Conservation (phyloP, 2,888 invertebrate genomes). For the Ferdinandea cuprea region DNA sequence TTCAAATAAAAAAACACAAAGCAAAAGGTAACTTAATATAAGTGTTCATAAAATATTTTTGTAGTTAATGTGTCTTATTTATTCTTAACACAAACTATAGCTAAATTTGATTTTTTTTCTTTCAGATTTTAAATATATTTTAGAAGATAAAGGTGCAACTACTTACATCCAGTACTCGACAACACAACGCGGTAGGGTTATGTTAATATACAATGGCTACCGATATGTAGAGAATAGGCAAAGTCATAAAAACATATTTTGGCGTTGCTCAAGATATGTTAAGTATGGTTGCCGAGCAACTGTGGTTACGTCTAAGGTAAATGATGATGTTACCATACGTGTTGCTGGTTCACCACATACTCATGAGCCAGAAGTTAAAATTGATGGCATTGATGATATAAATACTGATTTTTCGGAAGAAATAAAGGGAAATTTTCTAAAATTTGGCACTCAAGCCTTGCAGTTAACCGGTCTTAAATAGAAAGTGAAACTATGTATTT, state of each 20-base stretch:
- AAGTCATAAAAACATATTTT: slow-evolving; percentile 82
- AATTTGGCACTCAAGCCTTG: slow-evolving; percentile 75
- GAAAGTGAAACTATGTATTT: slow-evolving; percentile 1
- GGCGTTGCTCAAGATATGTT: slow-evolving; percentile 83
- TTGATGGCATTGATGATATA: slow-evolving; percentile 79
- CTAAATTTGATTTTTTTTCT: slow-evolving; percentile 21
- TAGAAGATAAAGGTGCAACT: slow-evolving; percentile 79
- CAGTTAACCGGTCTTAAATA: slow-evolving; percentile 76
- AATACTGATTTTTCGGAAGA: slow-evolving; percentile 80
- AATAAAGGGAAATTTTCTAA: slow-evolving; percentile 76
- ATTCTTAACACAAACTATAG: not conserved
- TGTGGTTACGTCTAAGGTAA: slow-evolving; percentile 81
- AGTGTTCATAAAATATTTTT: not conserved
- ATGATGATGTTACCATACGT: slow-evolving; percentile 79
- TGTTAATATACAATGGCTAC: slow-evolving; percentile 82
- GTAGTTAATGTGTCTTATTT: not conserved
- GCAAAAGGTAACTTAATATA: not conserved
- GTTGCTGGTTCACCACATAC: slow-evolving; percentile 82
- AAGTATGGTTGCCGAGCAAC: slow-evolving; percentile 82
- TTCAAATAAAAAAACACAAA: too few species aligned
- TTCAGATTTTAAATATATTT: slow-evolving; percentile 79
- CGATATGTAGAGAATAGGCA: slow-evolving; percentile 83
- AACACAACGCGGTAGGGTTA: slow-evolving; percentile 82
- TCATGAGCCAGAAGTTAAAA: slow-evolving; percentile 81
- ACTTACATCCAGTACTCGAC: slow-evolving; percentile 82